These are phyloP conservation scores for Tetramorium parvispinum DNA, from an alignment of 1,140 invertebrate species.

Conservation along the genomic window DNA sequence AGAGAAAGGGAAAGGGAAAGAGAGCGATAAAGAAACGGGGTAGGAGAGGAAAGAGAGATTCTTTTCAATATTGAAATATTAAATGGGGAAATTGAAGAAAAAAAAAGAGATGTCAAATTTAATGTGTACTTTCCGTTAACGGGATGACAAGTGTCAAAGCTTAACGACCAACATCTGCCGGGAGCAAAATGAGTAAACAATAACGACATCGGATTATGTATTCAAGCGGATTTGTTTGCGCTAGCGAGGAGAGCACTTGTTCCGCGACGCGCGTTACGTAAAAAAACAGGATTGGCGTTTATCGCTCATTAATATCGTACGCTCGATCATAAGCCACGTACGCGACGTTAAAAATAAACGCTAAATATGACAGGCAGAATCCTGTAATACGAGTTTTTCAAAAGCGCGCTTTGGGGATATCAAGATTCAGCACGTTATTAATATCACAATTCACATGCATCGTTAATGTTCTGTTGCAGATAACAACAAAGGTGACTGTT, in stretches of 20 bases:
- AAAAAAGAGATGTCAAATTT: not conserved
- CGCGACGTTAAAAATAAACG: conserved; percentile 44
- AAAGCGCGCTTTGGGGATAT: not conserved
- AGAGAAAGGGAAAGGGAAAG: not conserved
- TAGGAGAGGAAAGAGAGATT: not conserved
- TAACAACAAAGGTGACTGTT: not conserved
- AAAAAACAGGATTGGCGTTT: conserved; percentile 18
- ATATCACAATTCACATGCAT: not conserved
- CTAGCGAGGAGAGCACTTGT: not conserved
- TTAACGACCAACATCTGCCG: conserved; percentile 17
- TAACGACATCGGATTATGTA: conserved; percentile 26
- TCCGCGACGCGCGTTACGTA: not conserved
- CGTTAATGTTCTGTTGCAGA: conserved; percentile 26
- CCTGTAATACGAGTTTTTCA: not conserved
- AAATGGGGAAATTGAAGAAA: not conserved
- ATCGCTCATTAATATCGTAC: conserved; percentile 33
- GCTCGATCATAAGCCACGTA: conserved; percentile 6
- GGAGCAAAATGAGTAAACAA: not conserved
- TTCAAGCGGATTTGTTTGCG: conserved; percentile 34
- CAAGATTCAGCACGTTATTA: not conserved
- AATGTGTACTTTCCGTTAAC: not conserved
- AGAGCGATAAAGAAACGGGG: not conserved
- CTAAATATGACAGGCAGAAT: conserved; percentile 1
- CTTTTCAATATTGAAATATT: not conserved
- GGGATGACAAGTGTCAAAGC: conserved; percentile 10